Evolutionary conservation across 2,113 vertebrate species (phyloP).

Genomic region (Aegotheles bennettii): DNA sequence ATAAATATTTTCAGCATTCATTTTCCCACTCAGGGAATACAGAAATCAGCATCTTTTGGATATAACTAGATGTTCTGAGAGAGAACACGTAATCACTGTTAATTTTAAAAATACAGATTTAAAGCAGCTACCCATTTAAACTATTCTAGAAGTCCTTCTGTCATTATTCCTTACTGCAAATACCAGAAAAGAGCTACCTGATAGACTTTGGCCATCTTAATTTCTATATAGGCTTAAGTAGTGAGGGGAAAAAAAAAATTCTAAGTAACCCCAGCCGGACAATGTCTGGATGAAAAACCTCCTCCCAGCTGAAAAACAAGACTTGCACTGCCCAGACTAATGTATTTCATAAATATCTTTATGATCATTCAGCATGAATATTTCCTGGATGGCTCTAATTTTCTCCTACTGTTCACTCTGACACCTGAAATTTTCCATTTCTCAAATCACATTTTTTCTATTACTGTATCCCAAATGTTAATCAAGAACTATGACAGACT

Average conservation of each 20-base stretch:
- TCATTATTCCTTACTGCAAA: background rate
- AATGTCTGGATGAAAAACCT: background rate
- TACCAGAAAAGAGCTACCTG: background rate
- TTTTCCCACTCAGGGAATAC: background rate
- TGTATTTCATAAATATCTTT: background rate
- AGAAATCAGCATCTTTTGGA: background rate
- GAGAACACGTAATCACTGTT: background rate
- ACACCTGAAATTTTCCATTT: background rate
- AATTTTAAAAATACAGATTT: background rate
- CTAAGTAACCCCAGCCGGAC: background rate
- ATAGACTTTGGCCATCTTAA: background rate
- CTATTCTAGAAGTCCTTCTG: background rate
- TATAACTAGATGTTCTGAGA: background rate
- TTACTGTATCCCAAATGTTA: background rate
- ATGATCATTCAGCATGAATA: background rate
- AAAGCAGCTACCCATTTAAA: background rate
- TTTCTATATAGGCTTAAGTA: too few species aligned
- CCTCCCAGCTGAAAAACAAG: background rate
- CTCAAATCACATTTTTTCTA: background rate
- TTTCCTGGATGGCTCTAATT: background rate
- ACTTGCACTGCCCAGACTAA: background rate
- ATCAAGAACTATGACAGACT: background rate
- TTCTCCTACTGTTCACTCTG: background rate
- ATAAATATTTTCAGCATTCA: background rate
- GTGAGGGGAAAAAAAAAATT: too few species aligned